A percentile compares a stretch with the other conserved stretches of the same genome.
phyloP scores from a whole-genome alignment of 2,113 vertebrate species.

The Amia ocellicauda region DNA sequence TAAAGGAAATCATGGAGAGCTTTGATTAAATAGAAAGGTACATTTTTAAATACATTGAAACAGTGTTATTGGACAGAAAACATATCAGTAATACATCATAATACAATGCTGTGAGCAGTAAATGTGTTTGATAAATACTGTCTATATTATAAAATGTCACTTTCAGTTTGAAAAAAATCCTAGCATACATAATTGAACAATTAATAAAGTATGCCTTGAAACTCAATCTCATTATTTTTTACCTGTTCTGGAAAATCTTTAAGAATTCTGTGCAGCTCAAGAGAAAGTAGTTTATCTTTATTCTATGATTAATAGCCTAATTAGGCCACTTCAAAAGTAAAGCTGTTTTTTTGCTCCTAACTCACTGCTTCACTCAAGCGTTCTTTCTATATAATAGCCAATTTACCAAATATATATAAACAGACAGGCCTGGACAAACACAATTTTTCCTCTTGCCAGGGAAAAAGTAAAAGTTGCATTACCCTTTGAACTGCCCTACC shows the following conservation, averaged over 20 bases:
- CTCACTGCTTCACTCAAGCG: constrained; percentile 19
- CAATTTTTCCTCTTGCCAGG: background rate
- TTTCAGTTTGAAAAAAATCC: background rate
- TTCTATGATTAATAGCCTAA: constrained; percentile 34
- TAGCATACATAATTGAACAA: background rate
- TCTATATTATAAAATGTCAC: constrained; percentile 8
- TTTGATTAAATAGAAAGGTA: too few relatives aligned
- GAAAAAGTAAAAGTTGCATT: background rate
- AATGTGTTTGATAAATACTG: background rate
- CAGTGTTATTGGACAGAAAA: background rate
- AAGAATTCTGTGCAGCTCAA: background rate
- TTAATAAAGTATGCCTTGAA: constrained; percentile 16
- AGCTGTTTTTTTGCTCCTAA: constrained; percentile 30
- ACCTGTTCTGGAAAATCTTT: constrained; percentile 7
- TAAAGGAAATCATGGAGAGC: too few relatives aligned
- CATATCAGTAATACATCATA: background rate
- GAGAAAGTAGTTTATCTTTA: constrained; percentile 32
- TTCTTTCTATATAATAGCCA: constrained; percentile 29
- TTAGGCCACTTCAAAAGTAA: constrained; percentile 40
- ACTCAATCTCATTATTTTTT: constrained; percentile 6
- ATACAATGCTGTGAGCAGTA: background rate
- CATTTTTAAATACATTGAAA: too few relatives aligned
- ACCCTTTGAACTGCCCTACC: constrained; percentile 3
- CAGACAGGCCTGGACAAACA: background rate
- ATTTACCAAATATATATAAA: constrained; percentile 16